Evolutionary conservation across 2,888 invertebrate genomes (phyloP), one percentile per base, ranked within the genome.

Genomic region (Luperina nickerlii): DNA sequence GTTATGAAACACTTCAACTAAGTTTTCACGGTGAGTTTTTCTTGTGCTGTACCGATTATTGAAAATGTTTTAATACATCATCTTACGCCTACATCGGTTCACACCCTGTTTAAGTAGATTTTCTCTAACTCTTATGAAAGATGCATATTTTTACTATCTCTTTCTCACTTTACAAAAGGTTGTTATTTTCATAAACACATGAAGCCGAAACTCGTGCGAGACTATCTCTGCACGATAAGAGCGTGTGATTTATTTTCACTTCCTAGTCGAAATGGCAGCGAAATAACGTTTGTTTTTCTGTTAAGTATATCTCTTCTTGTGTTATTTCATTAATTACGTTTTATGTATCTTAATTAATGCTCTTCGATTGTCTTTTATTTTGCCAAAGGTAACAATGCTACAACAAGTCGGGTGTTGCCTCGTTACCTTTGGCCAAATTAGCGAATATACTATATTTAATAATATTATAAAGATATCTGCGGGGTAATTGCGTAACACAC

Each of bases 211-310:
- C 48, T 24, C 48, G 51, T 63, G 24, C 57, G 57, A 18, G 57
- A 27, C 18, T 75, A 77, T 42, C 76, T 65, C 18, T 18, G 27
- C 76, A 54, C 3, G 77, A 54, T 54, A 77, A 65, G 5, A 38
- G 3, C 20, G 42, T 78, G 27, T 32, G 51, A 32, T 63, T 78
- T 68, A 24, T 42, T 63, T 57, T 79, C 42, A 54, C 45, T 63
- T 78, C 62, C 68, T 67, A 32, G 42, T 63, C 48, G 15, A 18
- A 69, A 62, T 54, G 18, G 9, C 60, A 54, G 78, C 27, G 42
- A 32, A 13, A 48, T 42, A 45, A 38, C 62, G 7, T 68, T 51
- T 62, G 27, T 51, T 60, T 62, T 18, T 67, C 57, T 51, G 18
- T 32, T 38, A 32, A 45, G 18, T 48, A 66, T 67, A 2, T 38